Evolutionary conservation across 2,113 vertebrate species (phyloP), one percentile per base, ranked within the genome.

Genomic region (Lagopus leucura): DNA sequence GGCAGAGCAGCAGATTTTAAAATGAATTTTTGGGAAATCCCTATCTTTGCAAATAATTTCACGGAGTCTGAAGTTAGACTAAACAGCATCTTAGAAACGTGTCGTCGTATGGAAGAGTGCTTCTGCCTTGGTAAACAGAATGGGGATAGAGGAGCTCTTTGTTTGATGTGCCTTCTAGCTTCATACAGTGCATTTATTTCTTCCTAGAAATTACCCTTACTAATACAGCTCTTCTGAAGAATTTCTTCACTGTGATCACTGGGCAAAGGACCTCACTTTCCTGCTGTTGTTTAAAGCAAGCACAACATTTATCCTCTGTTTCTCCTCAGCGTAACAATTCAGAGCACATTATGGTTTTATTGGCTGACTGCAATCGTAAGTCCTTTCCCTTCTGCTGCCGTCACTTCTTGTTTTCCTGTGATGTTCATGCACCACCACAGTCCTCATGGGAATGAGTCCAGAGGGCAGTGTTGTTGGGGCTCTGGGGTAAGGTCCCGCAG

Each of bases 31-130:
- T 97, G 82, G 92, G 82, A 95, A 97, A 97, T 97, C 89, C 89
- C 69, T 91, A 90, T 96, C 97, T 96, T 97, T 82, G 91, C 97
- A 94, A 97, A 96, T 93, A 92, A 94, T 96, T 91, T 96, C 96
- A 97, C 95, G 96, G 97, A 92, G 57, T 90, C 89, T 82, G 54
- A 85, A 80, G 93, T 94, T 95, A 98, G 97, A 98, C 97, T 98
- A 98, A 98, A 98, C 97, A 97, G 89, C 70, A 12, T 47, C 77
- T 94, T 95, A 86, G 88, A 95, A 97, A 87, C 82, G 88, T 77
- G 96, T 82, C 47, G 5, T 72, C 85, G 74, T 79, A 60, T 77
- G 90, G 93, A 78, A 84, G 67, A 94, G 73, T 77, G 73, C 86
- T 94, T 86, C 65, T 94, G 91, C 91, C 55, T 11, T 43, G 65